Conservation (phyloP, 2,113 vertebrate species). For the Propithecus coquereli region DNA sequence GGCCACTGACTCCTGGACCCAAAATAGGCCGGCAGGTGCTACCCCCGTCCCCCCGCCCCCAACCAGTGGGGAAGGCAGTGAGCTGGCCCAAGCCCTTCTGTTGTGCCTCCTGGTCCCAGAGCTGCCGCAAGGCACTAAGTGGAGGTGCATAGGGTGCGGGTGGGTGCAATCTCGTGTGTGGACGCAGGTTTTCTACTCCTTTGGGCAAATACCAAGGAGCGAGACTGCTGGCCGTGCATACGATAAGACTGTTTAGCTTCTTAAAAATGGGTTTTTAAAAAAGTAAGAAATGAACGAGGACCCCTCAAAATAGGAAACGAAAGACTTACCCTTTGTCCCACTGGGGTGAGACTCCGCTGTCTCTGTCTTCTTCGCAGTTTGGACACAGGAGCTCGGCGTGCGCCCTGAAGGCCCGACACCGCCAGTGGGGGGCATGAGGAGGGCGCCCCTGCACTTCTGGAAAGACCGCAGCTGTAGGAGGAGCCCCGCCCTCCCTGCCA, state of each 20-base stretch:
- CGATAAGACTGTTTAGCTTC: background rate
- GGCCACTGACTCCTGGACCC: background rate
- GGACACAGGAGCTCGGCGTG: background rate
- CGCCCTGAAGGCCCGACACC: accelerated
- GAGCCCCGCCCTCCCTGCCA: background rate
- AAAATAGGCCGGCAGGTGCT: background rate
- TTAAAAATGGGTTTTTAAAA: background rate
- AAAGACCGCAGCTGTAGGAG: background rate
- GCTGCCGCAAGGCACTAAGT: accelerated
- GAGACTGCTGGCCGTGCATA: accelerated
- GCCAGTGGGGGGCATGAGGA: accelerated
- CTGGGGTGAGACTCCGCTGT: background rate
- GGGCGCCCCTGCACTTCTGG: accelerated
- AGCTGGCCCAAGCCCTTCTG: too few species aligned
- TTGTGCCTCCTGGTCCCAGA: background rate
- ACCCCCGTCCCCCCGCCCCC: background rate
- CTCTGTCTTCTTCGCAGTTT: background rate
- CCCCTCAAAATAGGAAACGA: background rate
- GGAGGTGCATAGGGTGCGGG: background rate
- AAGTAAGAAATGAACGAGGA: background rate
- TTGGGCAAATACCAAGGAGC: background rate
- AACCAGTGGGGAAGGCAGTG: background rate
- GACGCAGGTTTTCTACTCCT: background rate
- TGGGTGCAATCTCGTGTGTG: accelerated
- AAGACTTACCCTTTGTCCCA: background rate